Evolutionary conservation across 2,888 invertebrate genomes (phyloP), one percentile per base, ranked within the genome.

Genomic region (Pollenia labialis): DNA sequence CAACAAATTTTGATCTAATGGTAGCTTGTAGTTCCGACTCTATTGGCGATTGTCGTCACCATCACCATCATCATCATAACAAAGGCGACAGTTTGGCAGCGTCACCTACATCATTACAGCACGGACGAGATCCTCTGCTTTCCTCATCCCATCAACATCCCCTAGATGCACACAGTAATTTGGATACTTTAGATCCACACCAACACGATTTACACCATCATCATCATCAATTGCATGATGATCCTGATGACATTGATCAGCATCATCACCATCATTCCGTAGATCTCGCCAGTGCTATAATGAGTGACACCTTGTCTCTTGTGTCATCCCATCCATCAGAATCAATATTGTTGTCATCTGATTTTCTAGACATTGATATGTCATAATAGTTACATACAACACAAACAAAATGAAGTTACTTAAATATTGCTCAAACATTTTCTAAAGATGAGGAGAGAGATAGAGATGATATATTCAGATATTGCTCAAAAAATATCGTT

Each of bases 311-410:
- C 52, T 93, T 94, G 90, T 89, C 90, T 81, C 87, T 91, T 79
- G 88, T 91, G 64, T 89, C 89, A 58, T 90, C 91, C 10, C 88
- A 89, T 58, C 88, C 89, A 32, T 90, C 91, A 44, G 93, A 95
- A 89, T 94, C 94, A 44, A 94, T 95, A 92, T 89, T 94, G 58
- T 93, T 94, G 42, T 93, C 94, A 42, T 93, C 94, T 6, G 94
- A 94, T 88, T 94, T 94, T 1, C 85, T 92, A 62, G 95, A 95
- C 90, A 92, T 94, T 94, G 88, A 92, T 94, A 94, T 94, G 94
- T 94, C 94, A 92, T 94, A 93, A 94, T 89, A 87, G 16, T 11
- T 56, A 48, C 69, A 80, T 56, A 48, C 69, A 80, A 69, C 6
- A 18, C 40, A 16, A 68, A 75, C 44, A 23, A 52, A 50, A 71